These are phyloP conservation scores for Girardinus metallicus DNA, from an alignment of 2,797 vertebrate genomes.

Conservation along the genomic window DNA sequence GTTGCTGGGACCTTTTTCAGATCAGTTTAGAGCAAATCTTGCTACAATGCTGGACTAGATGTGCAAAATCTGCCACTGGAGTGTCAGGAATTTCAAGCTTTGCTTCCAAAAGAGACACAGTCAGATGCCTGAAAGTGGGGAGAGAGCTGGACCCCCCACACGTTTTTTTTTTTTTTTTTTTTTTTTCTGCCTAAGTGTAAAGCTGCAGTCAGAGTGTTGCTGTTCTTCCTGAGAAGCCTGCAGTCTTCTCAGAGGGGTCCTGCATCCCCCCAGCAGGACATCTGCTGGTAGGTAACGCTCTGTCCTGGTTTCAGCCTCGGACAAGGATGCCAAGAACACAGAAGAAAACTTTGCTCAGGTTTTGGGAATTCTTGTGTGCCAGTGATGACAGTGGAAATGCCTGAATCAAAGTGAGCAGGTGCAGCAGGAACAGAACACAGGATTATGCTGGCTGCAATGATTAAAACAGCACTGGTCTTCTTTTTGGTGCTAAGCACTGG, in stretches of 20 bases:
- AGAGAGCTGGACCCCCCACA: slow-evolving; percentile 49
- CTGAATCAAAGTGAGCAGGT: slow-evolving; percentile 64
- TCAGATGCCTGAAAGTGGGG: slow-evolving; percentile 58
- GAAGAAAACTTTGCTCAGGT: slow-evolving; percentile 50
- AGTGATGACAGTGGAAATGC: slow-evolving; percentile 66
- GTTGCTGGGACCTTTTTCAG: slow-evolving; percentile 56
- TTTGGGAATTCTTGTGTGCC: slow-evolving; percentile 58
- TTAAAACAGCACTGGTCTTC: slow-evolving; percentile 73
- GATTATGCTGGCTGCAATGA: slow-evolving; percentile 84
- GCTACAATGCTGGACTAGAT: slow-evolving; percentile 68
- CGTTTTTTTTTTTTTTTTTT: neutral
- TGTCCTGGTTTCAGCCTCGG: slow-evolving; percentile 20
- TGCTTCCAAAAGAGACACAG: slow-evolving; percentile 86
- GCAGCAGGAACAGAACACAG: slow-evolving; percentile 50
- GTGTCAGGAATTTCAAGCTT: slow-evolving; percentile 95
- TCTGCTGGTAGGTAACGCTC: slow-evolving; percentile 42
- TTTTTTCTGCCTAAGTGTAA: slow-evolving; percentile 8
- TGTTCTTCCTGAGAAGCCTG: slow-evolving; percentile 14
- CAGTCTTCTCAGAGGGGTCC: slow-evolving; percentile 22
- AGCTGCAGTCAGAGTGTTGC: slow-evolving; percentile 26
- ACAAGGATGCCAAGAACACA: slow-evolving; percentile 66
- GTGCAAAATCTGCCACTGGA: slow-evolving; percentile 87
- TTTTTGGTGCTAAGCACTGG: slow-evolving; percentile 70
- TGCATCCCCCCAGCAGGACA: slow-evolving; percentile 12
- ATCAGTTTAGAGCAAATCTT: slow-evolving; percentile 58